These are phyloP conservation scores for Chymomyza costata DNA, from an alignment of 1,140 invertebrate species.

Conservation along the genomic window DNA sequence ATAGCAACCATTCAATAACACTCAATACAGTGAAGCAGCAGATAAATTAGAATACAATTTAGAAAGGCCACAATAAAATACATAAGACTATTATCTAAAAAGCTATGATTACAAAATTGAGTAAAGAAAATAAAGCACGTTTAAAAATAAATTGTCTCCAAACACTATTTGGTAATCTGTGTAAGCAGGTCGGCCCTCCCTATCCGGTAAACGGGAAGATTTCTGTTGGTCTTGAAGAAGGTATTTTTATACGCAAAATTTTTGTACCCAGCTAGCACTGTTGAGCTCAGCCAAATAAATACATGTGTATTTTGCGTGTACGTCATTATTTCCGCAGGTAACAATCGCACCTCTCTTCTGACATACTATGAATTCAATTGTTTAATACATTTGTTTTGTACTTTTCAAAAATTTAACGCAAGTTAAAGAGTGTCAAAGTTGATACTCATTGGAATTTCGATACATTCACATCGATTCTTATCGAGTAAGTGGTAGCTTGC, in stretches of 20 bases:
- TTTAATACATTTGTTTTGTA: not conserved
- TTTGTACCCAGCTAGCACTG: too few relatives aligned
- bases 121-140: slow-evolving; percentile 72
- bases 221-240: too few relatives aligned
- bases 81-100: slow-evolving; percentile 8
- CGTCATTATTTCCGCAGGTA: not conserved
- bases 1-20: slow-evolving; percentile 35
- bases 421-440: not conserved
- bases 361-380: not conserved
- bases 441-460: not conserved
- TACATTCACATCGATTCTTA: too few relatives aligned
- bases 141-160: slow-evolving; percentile 19
- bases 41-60: slow-evolving; percentile 30
- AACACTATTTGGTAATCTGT: not conserved
- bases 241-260: too few relatives aligned
- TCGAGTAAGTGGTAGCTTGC: too few relatives aligned
- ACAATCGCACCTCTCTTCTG: too few relatives aligned
- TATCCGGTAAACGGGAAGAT: not conserved
- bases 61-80: slow-evolving; percentile 55
- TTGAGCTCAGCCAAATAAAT: not conserved
- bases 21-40: not conserved
- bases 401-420: slow-evolving; percentile 16
- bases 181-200: not conserved
- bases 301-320: not conserved
- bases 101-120: slow-evolving; percentile 34